phyloP scores from a whole-genome alignment of 2,888 invertebrate species.

The Drosophila incognita region DNA sequence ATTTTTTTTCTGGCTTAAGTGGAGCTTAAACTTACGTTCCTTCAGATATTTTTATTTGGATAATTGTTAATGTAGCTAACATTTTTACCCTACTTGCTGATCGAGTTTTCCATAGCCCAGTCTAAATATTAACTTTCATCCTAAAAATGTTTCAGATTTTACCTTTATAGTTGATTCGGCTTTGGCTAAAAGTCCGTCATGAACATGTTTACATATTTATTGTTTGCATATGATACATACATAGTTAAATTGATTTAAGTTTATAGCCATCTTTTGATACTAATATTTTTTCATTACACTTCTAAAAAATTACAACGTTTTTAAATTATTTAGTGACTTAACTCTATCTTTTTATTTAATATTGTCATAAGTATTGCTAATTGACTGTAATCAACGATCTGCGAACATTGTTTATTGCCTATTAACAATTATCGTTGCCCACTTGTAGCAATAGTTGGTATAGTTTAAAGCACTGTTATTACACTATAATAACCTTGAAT shows the following conservation, averaged over 20 bases:
- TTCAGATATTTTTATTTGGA: background rate
- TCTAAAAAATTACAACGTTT: background rate
- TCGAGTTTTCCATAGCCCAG: background rate
- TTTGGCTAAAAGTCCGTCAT: background rate
- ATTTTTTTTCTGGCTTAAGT: background rate
- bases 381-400: slow-evolving; percentile 11
- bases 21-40: background rate
- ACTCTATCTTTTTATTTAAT: background rate
- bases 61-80: background rate
- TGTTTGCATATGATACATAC: background rate
- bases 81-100: background rate
- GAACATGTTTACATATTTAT: background rate
- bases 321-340: background rate
- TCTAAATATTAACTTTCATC: too few species aligned
- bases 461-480: slow-evolving; percentile 4
- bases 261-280: background rate
- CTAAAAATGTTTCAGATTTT: background rate
- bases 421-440: slow-evolving; percentile 8
- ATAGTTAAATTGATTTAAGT: background rate
- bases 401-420: slow-evolving; percentile 8
- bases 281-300: background rate
- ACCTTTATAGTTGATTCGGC: background rate
- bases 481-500: slow-evolving; percentile 51
- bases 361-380: background rate
- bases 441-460: slow-evolving; percentile 5